phyloP scores from a whole-genome alignment of 1,140 invertebrate species.

The Leguminivora glycinivorella region DNA sequence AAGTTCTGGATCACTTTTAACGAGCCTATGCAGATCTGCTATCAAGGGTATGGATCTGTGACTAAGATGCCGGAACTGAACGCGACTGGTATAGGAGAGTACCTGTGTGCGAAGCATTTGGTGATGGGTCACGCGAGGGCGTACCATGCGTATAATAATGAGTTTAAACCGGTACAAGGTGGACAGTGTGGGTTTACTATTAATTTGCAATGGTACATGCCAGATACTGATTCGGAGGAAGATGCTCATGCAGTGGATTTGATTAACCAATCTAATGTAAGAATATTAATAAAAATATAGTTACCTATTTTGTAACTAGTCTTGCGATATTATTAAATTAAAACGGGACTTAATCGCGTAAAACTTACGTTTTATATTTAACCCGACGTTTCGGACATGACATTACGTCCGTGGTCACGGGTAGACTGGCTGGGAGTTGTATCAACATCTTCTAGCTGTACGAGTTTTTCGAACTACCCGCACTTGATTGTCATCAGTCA shows the following conservation, averaged over 20 bases:
- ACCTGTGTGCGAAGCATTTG: constrained; percentile 78
- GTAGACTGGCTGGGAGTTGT: no score
- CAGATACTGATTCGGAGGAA: constrained; percentile 64
- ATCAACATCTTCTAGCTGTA: no score
- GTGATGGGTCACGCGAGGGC: constrained; percentile 79
- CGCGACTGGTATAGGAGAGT: constrained; percentile 63
- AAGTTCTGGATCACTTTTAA: constrained; percentile 77
- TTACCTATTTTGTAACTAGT: no score
- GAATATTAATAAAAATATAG: not conserved
- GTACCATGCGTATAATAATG: constrained; percentile 67
- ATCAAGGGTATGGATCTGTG: constrained; percentile 53
- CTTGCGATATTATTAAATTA: no score
- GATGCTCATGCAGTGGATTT: constrained; percentile 77
- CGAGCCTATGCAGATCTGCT: constrained; percentile 65
- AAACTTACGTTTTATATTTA: no score
- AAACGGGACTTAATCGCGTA: no score
- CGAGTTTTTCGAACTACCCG: no score
- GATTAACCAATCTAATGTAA: constrained; percentile 47
- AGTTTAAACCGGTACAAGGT: constrained; percentile 58
- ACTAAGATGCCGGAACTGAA: constrained; percentile 60
- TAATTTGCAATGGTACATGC: constrained; percentile 78
- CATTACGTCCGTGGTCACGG: no score
- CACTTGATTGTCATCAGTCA: no score
- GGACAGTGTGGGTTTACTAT: constrained; percentile 79
- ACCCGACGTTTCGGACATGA: no score